These are phyloP conservation scores for Diplogasteroides magnus DNA, from an alignment of 1,140 invertebrate genomes.

Conservation along the genomic window DNA sequence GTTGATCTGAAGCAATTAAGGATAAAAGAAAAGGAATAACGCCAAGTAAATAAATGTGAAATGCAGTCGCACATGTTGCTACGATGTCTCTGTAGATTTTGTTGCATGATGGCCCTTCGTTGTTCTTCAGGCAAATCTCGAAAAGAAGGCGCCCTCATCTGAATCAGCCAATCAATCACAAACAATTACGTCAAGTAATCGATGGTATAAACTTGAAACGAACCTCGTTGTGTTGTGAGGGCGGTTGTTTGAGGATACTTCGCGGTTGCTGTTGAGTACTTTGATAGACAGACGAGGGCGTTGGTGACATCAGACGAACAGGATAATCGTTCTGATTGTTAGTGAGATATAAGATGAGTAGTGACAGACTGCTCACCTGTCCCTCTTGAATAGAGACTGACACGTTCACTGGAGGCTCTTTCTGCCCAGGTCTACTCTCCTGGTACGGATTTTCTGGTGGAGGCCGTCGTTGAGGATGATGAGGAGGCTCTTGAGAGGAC, in stretches of 20 bases:
- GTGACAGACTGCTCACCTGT: too few species aligned
- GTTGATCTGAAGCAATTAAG: slow-evolving; percentile 9
- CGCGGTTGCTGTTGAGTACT: not conserved
- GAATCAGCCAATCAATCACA: not conserved
- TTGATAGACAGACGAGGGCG: slow-evolving; percentile 5
- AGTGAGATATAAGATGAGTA: too few species aligned
- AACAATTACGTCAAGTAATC: not conserved
- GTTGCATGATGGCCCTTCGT: slow-evolving; percentile 39
- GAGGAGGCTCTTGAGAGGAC: too few species aligned
- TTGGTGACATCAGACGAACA: slow-evolving; percentile 36
- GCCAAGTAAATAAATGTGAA: too few species aligned
- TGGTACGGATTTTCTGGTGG: too few species aligned
- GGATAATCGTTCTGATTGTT: slow-evolving; percentile 35
- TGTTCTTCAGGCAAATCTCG: slow-evolving; percentile 31
- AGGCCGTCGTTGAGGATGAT: too few species aligned
- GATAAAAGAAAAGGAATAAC: not conserved
- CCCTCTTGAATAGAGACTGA: too few species aligned
- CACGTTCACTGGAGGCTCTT: too few species aligned
- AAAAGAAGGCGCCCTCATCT: slow-evolving; percentile 3
- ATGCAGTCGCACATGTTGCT: too few species aligned
- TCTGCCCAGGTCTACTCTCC: too few species aligned
- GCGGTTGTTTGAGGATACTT: not conserved
- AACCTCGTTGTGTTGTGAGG: not conserved
- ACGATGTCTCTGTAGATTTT: slow-evolving; percentile 45
- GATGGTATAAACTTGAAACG: not conserved